Percentiles rank a stretch among this genome's conserved stretches.
phyloP scores from a whole-genome alignment of 2,113 vertebrate genomes.

The human region DNA sequence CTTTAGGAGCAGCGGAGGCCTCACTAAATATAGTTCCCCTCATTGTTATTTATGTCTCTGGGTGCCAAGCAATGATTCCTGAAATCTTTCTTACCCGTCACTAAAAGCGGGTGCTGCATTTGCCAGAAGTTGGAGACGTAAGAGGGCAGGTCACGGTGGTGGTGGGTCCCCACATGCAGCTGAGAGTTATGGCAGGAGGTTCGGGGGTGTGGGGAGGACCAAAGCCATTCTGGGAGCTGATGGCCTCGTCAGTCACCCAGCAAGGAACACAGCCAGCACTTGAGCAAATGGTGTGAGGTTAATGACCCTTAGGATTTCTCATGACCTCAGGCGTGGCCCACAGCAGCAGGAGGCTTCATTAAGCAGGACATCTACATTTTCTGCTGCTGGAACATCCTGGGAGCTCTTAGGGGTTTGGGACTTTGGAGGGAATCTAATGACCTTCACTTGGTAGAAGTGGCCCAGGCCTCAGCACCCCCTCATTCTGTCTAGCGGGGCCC shows the following conservation, averaged over 20 bases:
- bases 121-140: neutral
- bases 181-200: neutral
- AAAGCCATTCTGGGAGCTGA: neutral
- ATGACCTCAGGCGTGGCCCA: neutral
- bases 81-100: slow-evolving; percentile 63
- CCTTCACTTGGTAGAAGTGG: neutral
- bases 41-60: slow-evolving; percentile 73
- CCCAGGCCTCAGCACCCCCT: neutral
- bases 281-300: neutral
- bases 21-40: slow-evolving; percentile 70
- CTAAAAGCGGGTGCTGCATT: slow-evolving; percentile 57
- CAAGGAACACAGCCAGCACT: neutral
- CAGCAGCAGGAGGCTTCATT: neutral
- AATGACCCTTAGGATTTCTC: neutral
- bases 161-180: neutral
- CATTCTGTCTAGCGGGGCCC: neutral
- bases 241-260: neutral
- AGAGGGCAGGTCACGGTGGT: neutral
- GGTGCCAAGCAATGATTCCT: slow-evolving; percentile 70
- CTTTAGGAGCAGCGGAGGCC: neutral
- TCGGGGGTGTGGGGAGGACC: neutral
- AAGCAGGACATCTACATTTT: neutral
- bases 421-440: neutral
- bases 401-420: neutral
- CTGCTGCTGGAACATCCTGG: neutral